A percentile compares a stretch with the other conserved stretches of the same genome.
phyloP scores from a whole-genome alignment of 2,888 invertebrate genomes.

The Chrysina gloriosa region DNA sequence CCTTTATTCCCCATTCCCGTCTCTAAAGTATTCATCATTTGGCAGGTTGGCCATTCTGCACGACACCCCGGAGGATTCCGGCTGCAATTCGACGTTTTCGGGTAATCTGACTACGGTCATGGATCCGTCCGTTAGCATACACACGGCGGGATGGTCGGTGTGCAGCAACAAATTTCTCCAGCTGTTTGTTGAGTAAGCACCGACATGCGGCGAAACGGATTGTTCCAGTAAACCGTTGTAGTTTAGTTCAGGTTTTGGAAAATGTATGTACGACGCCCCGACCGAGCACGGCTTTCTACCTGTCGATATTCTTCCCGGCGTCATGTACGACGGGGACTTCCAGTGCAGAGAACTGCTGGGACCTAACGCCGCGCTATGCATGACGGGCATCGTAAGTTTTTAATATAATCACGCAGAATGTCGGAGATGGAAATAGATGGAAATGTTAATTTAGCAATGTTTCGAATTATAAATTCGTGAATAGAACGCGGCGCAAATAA shows the following conservation, averaged over 20 bases:
- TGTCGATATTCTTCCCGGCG: slow-evolving; percentile 63
- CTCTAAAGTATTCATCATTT: slow-evolving; percentile 14
- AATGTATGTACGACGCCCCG: slow-evolving; percentile 71
- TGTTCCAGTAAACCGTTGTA: slow-evolving; percentile 51
- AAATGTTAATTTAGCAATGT: too few relatives aligned
- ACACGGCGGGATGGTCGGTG: slow-evolving; percentile 67
- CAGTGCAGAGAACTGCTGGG: slow-evolving; percentile 70
- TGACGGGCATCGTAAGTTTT: slow-evolving; percentile 58
- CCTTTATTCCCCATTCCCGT: not conserved
- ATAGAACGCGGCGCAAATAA: too few relatives aligned
- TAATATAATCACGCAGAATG: not conserved
- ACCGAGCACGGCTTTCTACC: slow-evolving; percentile 57
- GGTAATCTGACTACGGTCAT: slow-evolving; percentile 58
- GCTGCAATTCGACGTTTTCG: slow-evolving; percentile 53
- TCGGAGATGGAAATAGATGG: too few relatives aligned
- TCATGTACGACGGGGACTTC: slow-evolving; percentile 70
- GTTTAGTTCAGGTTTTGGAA: slow-evolving; percentile 68
- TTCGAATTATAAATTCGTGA: too few relatives aligned
- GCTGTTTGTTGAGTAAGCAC: slow-evolving; percentile 68
- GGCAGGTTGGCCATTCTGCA: slow-evolving; percentile 59
- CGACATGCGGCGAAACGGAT: slow-evolving; percentile 36
- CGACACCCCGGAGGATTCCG: slow-evolving; percentile 56
- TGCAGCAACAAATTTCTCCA: slow-evolving; percentile 67
- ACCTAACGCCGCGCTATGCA: slow-evolving; percentile 64
- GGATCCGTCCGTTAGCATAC: slow-evolving; percentile 57